Evolutionary conservation across 2,113 vertebrate genomes (phyloP), one percentile per base, ranked within the genome.

Genomic region (Bucco capensis): DNA sequence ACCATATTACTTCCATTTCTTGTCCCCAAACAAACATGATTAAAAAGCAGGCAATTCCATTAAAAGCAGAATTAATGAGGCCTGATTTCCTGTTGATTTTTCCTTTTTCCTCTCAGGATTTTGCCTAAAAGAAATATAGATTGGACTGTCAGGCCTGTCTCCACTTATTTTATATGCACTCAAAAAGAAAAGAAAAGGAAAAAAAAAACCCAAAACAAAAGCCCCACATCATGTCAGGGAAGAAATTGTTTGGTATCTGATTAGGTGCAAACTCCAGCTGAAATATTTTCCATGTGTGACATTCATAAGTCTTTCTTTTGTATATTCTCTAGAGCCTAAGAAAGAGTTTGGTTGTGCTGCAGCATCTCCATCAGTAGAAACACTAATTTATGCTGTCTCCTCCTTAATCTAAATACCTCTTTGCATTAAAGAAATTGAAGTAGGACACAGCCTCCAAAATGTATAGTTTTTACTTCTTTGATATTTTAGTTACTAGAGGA

Each of bases 71-170:
- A 82, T 51, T 82, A 90, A 90, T 79, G 47, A 79, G 51, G 66
- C 75, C 38, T 85, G 53, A 93, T 82, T 88, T 92, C 62, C 75
- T 90, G 75, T 92, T 88, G 61, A 75, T 82, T 86, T 93, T 56
- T 90, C 49, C 38, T 82, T 84, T 89, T 89, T 61, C 71, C 42
- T 78, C 35, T 67, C 11, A 5, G 57, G 61, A 84, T 42, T 85
- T 82, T 87, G 25, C 33, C 35, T 85, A 38, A 78, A 82, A 91
- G 60, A 82, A 89, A 85, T 23, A 82, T 2, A 8, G 22, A 4
- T 22, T 54, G 12, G 30, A 78, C 13, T 78, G 51, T 9, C 47
- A 91, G 11, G 50, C 12, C 7, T 44, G 22, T 89, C 21, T 80
- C 60, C 0, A 0, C 31, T 89, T 62, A 40, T 84, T 92, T 87